Conservation (phyloP, 2,113 vertebrate species). For the Microtus richardsoni region DNA sequence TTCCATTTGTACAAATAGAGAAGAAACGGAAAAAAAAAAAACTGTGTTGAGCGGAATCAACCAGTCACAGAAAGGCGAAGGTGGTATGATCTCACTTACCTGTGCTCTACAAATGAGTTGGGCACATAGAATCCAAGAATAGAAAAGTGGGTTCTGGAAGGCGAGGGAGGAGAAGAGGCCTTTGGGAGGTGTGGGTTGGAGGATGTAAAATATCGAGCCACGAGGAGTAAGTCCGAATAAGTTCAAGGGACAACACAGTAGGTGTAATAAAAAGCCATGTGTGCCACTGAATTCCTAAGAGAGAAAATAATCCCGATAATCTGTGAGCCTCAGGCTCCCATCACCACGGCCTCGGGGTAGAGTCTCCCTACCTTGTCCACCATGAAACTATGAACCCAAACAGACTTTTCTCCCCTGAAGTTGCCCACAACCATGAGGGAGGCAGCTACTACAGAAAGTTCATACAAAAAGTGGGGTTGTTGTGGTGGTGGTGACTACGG, state of each 20-base stretch:
- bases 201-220: neutral
- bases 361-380: neutral
- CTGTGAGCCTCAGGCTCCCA: neutral
- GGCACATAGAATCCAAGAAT: neutral
- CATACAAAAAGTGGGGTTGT: neutral
- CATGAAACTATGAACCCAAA: neutral
- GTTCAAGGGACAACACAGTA: neutral
- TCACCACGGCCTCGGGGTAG: too few species aligned
- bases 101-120: neutral
- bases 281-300: neutral
- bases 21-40: neutral
- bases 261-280: neutral
- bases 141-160: neutral
- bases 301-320: neutral
- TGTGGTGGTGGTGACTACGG: neutral
- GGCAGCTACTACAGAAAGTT: neutral
- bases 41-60: neutral
- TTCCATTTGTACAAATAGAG: neutral
- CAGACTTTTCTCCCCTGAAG: neutral
- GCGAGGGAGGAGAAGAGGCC: fast-evolving
- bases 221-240: neutral
- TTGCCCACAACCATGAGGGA: neutral
- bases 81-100: neutral
- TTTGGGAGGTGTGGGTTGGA: neutral
- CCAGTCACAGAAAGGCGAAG: neutral